A percentile compares a stretch with the other conserved stretches of the same genome.
phyloP scores from a whole-genome alignment of 2,113 vertebrate genomes.

The Leucosticte australis region DNA sequence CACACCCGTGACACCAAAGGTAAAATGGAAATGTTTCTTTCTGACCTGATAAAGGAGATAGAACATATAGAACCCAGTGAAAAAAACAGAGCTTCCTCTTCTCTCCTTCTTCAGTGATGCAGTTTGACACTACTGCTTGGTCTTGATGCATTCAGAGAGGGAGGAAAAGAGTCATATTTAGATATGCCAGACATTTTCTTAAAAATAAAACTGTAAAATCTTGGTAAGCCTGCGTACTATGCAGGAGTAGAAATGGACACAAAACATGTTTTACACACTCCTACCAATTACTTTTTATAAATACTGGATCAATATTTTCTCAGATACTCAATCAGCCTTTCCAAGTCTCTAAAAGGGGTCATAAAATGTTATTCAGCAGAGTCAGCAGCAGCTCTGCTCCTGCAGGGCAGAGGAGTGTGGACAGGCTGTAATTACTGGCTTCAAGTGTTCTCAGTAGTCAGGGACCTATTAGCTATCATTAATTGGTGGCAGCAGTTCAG shows the following conservation, averaged over 20 bases:
- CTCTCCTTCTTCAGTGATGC: not conserved
- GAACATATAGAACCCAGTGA: not conserved
- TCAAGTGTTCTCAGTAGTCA: not conserved
- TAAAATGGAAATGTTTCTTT: not conserved
- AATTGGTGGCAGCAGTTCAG: conserved; percentile 38
- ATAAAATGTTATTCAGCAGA: conserved; percentile 17
- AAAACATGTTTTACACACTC: not conserved
- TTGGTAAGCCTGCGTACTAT: not conserved
- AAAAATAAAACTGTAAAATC: not conserved
- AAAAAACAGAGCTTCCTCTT: not conserved
- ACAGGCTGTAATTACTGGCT: conserved; percentile 28
- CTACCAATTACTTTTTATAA: not conserved
- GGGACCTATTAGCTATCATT: conserved; percentile 20
- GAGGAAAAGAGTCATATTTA: not conserved
- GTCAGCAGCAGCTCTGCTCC: conserved; percentile 8
- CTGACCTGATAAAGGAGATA: no score
- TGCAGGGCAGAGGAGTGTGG: conserved; percentile 5
- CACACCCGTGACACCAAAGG: not conserved
- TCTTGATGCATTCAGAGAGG: not conserved
- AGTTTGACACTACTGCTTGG: not conserved
- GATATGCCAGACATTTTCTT: not conserved
- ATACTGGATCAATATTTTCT: not conserved
- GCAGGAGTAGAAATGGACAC: not conserved
- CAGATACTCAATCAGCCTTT: not conserved
- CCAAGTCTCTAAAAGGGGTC: not conserved